Evolutionary conservation across 2,888 invertebrate genomes (phyloP).

Genomic region (Nowickia ferox): DNA sequence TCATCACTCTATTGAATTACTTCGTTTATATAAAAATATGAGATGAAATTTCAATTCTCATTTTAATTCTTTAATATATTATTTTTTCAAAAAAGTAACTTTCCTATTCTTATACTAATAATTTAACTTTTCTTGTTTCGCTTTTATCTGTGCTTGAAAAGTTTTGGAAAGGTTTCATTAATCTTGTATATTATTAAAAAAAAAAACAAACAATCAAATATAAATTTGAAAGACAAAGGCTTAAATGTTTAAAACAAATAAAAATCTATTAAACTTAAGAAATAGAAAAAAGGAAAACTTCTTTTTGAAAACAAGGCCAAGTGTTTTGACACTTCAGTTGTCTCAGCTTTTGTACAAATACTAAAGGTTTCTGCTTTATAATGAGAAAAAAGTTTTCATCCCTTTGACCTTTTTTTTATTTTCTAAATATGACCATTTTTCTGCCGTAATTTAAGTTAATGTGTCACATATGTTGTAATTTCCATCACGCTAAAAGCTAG

Average conservation of each 20-base stretch:
- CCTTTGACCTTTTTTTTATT: constrained; percentile 43
- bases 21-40: too few relatives aligned
- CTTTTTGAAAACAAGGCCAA: constrained; percentile 12
- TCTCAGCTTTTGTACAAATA: constrained; percentile 9
- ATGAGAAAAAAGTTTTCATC: not conserved
- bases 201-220: too few relatives aligned
- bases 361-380: not conserved
- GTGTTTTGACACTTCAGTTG: constrained; percentile 57
- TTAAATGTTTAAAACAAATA: not conserved
- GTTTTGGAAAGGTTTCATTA: not conserved
- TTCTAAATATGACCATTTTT: constrained; percentile 4
- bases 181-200: too few relatives aligned
- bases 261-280: constrained; percentile 2
- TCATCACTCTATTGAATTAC: too few relatives aligned
- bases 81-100: too few relatives aligned
- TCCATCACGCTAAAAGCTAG: constrained; percentile 7
- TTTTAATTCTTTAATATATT: too few relatives aligned
- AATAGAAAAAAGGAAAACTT: constrained; percentile 7
- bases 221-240: too few relatives aligned
- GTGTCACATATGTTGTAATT: constrained; percentile 65
- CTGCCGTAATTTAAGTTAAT: constrained; percentile 60
- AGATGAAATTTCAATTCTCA: too few relatives aligned
- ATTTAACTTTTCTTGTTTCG: too few relatives aligned
- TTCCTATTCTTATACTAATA: too few relatives aligned
- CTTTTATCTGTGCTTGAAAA: not conserved